Base-by-base conservation (phyloP, 2,888 invertebrate genomes). In the Nomada ruficornis region DNA sequence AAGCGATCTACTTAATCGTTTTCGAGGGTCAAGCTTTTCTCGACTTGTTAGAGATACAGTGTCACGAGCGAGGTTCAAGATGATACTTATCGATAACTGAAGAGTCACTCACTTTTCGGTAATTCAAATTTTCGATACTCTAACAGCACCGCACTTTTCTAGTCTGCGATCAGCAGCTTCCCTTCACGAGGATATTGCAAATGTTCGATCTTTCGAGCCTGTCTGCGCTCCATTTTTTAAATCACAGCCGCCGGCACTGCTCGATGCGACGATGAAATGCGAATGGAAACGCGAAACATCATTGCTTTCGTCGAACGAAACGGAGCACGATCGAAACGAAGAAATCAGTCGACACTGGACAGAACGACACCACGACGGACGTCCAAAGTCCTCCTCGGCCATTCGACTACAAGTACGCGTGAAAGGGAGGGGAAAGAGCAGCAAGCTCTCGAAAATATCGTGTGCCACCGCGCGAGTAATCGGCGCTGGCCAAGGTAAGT, bases 191-290 rank as follows among this genome's bases (percentile, higher is more conserved):
- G 15, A 47, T 11, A 15, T 13, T 47, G 2, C 13, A 10, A 47
- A 13, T 15, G 15, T 47, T n/a, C n/a, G n/a, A n/a, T 7, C n/a
- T 9, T 20, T 20, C 62, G 20, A 54, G 59, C 82, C 82, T 76
- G 77, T 82, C 72, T 82, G 80, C 86, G 82, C 72, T 71, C 57
- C 72, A 69, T 59, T 59, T 57, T 47, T 86, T 79, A 80, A 76
- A 80, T 69, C 77, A 70, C 59, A 20, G 60, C 50, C 68, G 64
- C 67, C 80, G 86, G 82, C 80, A 86, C 80, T 70, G 54, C 20
- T n/a, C 70, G 54, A 78, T 68, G 29, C 47, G 29, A 23, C 80
- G 62, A 23, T 20, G 47, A 13, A 15, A 47, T 0, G 0, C 47
- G 47, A 47, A 15, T 15, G 4, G 42, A 69, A 26, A 62, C 75